phyloP scores from a whole-genome alignment of 2,797 vertebrate genomes.

The Miichthys miiuy region DNA sequence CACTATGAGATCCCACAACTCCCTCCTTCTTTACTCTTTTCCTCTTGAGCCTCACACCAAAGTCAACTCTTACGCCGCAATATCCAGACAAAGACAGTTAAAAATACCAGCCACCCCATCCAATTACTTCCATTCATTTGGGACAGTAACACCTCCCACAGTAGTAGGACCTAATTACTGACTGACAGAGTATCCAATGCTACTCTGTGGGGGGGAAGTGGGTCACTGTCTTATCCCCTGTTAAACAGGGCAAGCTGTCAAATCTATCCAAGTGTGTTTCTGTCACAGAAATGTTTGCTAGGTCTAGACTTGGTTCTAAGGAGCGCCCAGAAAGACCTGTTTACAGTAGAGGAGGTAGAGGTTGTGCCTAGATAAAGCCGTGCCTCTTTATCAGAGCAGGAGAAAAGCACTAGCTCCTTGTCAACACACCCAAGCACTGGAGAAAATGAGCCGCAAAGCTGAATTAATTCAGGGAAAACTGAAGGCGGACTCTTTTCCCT shows the following conservation, averaged over 20 bases:
- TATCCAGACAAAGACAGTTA: conserved; percentile 62
- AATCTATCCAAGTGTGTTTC: conserved; percentile 48
- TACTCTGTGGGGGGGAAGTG: conserved; percentile 50
- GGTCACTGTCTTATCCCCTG: conserved; percentile 66
- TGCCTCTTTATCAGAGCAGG: conserved; percentile 66
- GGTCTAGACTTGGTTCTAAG: conserved; percentile 50
- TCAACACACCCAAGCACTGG: conserved; percentile 71
- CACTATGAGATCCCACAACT: conserved; percentile 60
- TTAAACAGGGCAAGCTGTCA: conserved; percentile 66
- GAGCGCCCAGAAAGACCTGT: conserved; percentile 48
- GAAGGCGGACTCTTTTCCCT: conserved; percentile 74
- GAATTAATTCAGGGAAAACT: conserved; percentile 83
- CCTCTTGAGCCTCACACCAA: conserved; percentile 42
- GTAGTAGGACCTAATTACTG: conserved; percentile 73
- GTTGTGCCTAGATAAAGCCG: conserved; percentile 64
- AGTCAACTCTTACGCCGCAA: conserved; percentile 50
- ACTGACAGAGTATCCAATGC: conserved; percentile 64
- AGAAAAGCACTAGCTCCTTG: conserved; percentile 69
- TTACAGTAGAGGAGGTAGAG: conserved; percentile 55
- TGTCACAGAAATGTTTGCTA: conserved; percentile 21
- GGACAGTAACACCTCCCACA: conserved; percentile 67
- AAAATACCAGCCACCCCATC: conserved; percentile 67
- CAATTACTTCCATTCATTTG: conserved; percentile 71
- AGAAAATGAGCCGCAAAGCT: conserved; percentile 82
- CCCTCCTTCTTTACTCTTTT: conserved; percentile 43